Conservation (phyloP, 2,113 vertebrate genomes). For the Apistogramma diplotaenia region DNA sequence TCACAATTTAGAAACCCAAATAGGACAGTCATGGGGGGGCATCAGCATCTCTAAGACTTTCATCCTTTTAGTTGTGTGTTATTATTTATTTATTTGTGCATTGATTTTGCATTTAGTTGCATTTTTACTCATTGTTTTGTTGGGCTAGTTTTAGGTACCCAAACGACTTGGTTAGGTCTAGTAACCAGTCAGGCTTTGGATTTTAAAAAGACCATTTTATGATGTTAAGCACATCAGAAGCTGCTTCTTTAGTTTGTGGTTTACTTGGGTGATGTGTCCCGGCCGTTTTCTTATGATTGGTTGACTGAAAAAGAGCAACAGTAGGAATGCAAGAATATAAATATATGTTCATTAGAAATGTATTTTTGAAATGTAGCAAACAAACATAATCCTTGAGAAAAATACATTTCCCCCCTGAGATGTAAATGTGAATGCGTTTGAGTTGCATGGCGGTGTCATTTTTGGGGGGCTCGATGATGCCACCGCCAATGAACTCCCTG, state of each 20-base stretch:
- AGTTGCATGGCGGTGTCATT: background rate
- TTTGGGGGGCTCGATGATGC: slow-evolving; percentile 14
- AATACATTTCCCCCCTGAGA: background rate
- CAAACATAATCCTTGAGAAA: background rate
- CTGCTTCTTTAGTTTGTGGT: background rate
- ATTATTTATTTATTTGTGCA: background rate
- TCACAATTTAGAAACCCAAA: background rate
- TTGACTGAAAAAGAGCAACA: background rate
- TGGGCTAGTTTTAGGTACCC: background rate
- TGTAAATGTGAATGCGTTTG: background rate
- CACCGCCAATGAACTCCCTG: slow-evolving; percentile 71
- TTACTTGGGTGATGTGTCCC: background rate
- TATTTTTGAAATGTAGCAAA: background rate
- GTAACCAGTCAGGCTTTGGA: background rate
- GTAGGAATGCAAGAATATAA: background rate
- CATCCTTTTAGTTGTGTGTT: background rate
- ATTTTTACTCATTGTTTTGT: background rate
- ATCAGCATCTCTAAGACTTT: background rate
- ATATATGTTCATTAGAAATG: background rate
- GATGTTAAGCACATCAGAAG: background rate
- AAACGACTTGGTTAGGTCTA: background rate
- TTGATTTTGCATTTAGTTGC: background rate
- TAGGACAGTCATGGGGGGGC: background rate
- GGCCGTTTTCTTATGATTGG: background rate
- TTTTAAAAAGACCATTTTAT: background rate